Evolutionary conservation across 2,888 invertebrate species (phyloP).

Genomic region (Leuctra nigra): DNA sequence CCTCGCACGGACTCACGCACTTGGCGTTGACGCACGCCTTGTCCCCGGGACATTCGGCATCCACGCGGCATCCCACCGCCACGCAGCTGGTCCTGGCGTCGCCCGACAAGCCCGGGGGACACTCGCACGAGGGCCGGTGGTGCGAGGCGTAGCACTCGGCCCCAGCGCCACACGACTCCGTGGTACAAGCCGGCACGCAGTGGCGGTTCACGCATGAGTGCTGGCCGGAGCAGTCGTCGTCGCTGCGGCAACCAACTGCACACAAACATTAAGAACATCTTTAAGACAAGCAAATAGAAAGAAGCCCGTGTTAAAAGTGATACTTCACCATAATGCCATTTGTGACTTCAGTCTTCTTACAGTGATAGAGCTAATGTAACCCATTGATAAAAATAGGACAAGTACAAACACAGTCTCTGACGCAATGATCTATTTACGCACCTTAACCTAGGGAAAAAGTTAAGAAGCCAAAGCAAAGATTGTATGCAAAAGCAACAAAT

Average conservation of each 20-base stretch:
- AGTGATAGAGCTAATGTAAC: too few relatives aligned
- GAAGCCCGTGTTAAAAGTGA: too few relatives aligned
- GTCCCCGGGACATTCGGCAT: slow-evolving; percentile 73
- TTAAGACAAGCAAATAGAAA: too few relatives aligned
- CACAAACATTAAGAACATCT: too few relatives aligned
- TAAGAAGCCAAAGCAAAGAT: too few relatives aligned
- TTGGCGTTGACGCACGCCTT: slow-evolving; percentile 75
- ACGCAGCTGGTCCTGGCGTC: slow-evolving; percentile 65
- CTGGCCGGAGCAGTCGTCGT: slow-evolving; percentile 72
- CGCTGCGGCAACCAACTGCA: slow-evolving; percentile 58
- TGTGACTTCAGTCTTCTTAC: too few relatives aligned
- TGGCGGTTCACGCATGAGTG: slow-evolving; percentile 77
- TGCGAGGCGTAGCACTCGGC: slow-evolving; percentile 74
- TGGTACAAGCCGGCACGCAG: slow-evolving; percentile 73
- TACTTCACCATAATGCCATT: too few relatives aligned
- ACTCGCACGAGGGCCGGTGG: slow-evolving; percentile 78
- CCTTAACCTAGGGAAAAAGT: too few relatives aligned
- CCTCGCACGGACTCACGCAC: slow-evolving; percentile 70
- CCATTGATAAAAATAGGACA: too few relatives aligned
- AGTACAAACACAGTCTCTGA: too few relatives aligned
- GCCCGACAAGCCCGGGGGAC: slow-evolving; percentile 72
- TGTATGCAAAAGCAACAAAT: too few relatives aligned
- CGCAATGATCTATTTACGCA: too few relatives aligned
- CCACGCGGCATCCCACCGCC: slow-evolving; percentile 70
- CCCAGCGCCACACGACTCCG: slow-evolving; percentile 65